Base-by-base conservation (phyloP, 2,113 vertebrate genomes). In the Neomonachus schauinslandi region DNA sequence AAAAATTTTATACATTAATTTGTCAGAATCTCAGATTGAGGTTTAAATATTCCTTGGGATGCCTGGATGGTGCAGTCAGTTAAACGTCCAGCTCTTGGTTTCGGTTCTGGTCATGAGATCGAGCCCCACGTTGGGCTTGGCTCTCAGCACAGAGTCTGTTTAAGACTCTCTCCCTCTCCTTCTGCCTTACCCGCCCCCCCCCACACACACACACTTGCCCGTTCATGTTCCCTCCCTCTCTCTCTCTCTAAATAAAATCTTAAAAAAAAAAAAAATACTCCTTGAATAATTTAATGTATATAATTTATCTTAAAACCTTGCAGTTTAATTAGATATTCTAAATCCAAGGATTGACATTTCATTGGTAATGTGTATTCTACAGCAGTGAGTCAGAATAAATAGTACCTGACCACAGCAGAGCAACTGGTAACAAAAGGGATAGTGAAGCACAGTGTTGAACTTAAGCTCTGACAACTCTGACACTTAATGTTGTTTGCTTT, bases 261-360 rank as follows among this genome's bases (percentile, higher is more conserved):
- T 69, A 10, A 69, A 69, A 69, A 59, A 69, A n/a, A n/a, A 59
- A 69, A n/a, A 69, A 19, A n/a, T 18, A 69, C n/a, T 69, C 13
- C 12, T 96, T 88, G 28, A 55, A 33, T 91, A 63, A 90, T 82
- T 87, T 51, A 46, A 10, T 46, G 12, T 91, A 71, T 57, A 65
- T 79, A 69, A 89, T 36, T 84, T 79, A 42, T n/a, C 82, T 92
- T 8, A 89, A 36, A 91, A 80, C 31, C 36, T 67, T 95, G 5
- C 0, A 57, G 10, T 95, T 90, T 97, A 81, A 85, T 63, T 89
- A 85, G 61, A 3, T 13, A 87, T 83, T 97, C 18, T 79, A 80
- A 90, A 90, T 95, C 42, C 42, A 72, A 57, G 7, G 10, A 61
- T 69, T 77, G 55, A 31, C 42, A 67, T 74, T 91, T 97, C 14